Evolutionary conservation across 2,888 invertebrate genomes (phyloP).

Genomic region (Parnassius mnemosyne): DNA sequence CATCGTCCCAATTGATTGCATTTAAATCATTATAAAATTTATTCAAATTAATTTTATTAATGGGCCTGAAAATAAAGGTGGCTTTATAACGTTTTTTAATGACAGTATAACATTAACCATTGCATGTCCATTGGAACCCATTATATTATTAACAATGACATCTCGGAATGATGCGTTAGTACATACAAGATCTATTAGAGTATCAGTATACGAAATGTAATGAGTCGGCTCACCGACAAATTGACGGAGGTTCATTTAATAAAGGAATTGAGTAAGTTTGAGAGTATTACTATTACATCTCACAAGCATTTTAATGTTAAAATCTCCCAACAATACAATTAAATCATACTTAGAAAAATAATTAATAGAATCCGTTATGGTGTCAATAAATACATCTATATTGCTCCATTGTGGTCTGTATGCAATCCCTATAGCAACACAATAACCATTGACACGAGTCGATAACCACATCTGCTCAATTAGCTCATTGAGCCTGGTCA

Average conservation of each 20-base stretch:
- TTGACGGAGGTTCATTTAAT: conserved; percentile 3
- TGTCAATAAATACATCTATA: conserved; percentile 27
- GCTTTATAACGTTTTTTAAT: too few species aligned
- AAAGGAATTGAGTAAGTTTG: background rate
- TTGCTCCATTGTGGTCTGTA: conserved; percentile 31
- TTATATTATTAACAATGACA: background rate
- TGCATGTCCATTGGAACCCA: too few species aligned
- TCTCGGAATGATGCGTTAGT: background rate
- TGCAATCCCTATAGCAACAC: conserved; percentile 29
- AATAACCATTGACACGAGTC: conserved; percentile 6
- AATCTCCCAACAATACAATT: conserved; percentile 23
- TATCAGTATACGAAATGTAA: conserved; percentile 27
- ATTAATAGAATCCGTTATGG: too few species aligned
- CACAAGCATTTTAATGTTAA: conserved; percentile 25
- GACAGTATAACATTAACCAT: too few species aligned
- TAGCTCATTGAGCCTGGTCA: background rate
- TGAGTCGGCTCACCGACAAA: conserved; percentile 5
- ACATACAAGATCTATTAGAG: conserved; percentile 31
- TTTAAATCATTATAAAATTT: too few species aligned
- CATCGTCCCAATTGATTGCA: too few species aligned
- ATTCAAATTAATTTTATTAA: too few species aligned
- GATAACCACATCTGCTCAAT: conserved; percentile 21
- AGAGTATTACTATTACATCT: background rate
- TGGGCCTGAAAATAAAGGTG: too few species aligned
- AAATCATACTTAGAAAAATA: conserved; percentile 15